Evolutionary conservation across 2,888 invertebrate species (phyloP).

Genomic region (Philonicus albiceps): DNA sequence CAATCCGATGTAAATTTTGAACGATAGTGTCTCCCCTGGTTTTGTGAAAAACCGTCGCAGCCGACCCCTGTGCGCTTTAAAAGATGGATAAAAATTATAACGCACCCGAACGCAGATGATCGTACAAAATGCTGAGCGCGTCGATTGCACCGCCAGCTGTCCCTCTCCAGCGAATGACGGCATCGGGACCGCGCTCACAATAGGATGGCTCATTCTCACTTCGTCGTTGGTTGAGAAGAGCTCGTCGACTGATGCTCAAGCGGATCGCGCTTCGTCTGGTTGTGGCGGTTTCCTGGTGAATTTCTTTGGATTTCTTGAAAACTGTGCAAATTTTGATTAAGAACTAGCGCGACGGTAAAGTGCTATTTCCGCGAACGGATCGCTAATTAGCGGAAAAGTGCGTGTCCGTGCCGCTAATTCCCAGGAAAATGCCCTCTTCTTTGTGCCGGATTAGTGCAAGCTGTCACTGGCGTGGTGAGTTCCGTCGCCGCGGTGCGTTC

Average conservation of each 20-base stretch:
- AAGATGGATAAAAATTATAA: neutral
- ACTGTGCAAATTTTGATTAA: neutral
- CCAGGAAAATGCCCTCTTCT: conserved; percentile 6
- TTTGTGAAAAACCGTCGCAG: neutral
- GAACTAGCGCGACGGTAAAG: neutral
- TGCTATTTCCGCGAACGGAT: neutral
- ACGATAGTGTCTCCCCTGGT: neutral
- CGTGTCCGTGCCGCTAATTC: neutral
- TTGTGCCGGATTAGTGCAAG: neutral
- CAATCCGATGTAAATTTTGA: neutral
- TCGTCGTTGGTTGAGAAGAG: neutral
- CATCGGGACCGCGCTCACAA: neutral
- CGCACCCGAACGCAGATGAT: neutral
- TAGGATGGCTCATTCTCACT: neutral
- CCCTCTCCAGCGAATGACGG: neutral
- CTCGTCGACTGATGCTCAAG: neutral
- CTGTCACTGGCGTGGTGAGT: conserved; percentile 23
- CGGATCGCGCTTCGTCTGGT: conserved; percentile 10
- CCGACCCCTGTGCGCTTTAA: neutral
- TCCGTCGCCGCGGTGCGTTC: neutral
- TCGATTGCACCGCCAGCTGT: neutral
- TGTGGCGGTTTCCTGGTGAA: neutral
- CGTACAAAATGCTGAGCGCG: neutral
- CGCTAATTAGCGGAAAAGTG: neutral
- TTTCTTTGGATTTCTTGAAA: neutral